These are phyloP conservation scores for Gulo gulo DNA, from an alignment of 2,113 vertebrate genomes.

Conservation along the genomic window DNA sequence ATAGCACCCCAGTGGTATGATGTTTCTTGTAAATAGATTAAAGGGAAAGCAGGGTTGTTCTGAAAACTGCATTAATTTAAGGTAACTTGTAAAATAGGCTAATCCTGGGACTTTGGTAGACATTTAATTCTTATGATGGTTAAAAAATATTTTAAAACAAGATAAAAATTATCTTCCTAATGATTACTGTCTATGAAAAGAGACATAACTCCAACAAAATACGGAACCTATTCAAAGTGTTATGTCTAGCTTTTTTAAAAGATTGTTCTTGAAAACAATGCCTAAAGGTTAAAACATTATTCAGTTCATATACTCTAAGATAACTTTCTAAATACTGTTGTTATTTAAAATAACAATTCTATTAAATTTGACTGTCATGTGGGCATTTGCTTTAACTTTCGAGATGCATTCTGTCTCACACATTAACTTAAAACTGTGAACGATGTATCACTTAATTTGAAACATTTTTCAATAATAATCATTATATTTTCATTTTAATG, in stretches of 20 bases:
- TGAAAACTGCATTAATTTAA: conserved; percentile 51
- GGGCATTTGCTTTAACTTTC: background rate
- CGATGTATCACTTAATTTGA: conserved; percentile 53
- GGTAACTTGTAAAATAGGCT: conserved; percentile 49
- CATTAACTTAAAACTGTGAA: conserved; percentile 28
- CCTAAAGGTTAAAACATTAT: conserved; percentile 65
- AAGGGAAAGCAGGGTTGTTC: background rate
- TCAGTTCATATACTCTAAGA: conserved; percentile 49
- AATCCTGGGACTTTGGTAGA: background rate
- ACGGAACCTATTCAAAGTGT: conserved; percentile 43
- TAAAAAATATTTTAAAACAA: conserved; percentile 58
- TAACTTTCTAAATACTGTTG: conserved; percentile 52
- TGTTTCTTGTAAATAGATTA: conserved; percentile 45
- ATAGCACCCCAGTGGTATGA: conserved; percentile 48
- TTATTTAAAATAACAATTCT: conserved; percentile 38
- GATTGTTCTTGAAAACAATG: conserved; percentile 64
- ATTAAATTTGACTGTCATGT: background rate
- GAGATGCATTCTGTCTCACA: background rate
- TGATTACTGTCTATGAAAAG: background rate
- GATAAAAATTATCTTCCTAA: conserved; percentile 55
- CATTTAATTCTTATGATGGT: conserved; percentile 25
- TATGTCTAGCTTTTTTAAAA: conserved; percentile 61
- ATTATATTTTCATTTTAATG: conserved; percentile 59
- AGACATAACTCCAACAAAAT: conserved; percentile 18
- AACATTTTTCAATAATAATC: conserved; percentile 55